Evolutionary conservation across 2,888 invertebrate species (phyloP), one percentile per base, ranked within the genome.

Genomic region (Caenorhabditis auriculariae): DNA sequence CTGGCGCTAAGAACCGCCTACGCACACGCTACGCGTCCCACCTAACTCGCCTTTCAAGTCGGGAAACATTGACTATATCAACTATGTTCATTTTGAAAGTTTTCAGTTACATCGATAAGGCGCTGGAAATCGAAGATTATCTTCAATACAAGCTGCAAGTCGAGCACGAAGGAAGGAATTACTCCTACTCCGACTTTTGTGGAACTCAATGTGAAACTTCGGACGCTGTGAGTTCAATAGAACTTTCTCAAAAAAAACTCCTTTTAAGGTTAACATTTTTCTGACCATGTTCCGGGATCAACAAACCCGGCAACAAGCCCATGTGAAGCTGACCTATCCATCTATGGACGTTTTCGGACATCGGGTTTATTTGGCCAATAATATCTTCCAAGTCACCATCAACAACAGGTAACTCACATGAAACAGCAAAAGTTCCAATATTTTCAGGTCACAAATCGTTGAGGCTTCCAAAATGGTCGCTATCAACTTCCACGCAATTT

Each of bases 331-430:
- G 38, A 81, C 79, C 29, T 81, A 77, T 52, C 80, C 81, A 9
- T 76, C 76, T 15, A 78, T 81, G 78, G 80, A 81, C 37, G 72
- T 81, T 5, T 81, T 76, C 49, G 78, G 78, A 4, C 77, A 81
- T 55, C 65, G 72, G 17, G 67, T 81, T 44, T 81, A 81, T 54
- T 60, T 81, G 57, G 81, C 78, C 17, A 78, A 81, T 54, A 80
- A 81, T 57, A 77, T 80, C 42, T 80, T 78, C 59, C 71, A 75
- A 42, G 78, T 81, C 3, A 54, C 62, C 9, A 49, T 78, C 38
- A 76, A 77, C 47, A 76, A 79, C 55, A 63, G 72, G 77, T 76
- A 12, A 43, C 35, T 9, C 9, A 9, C n/a, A 32, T 32, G 9
- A 32, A 9, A 12, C 9, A 12, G 35, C 9, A 29, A 35, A 17